These are phyloP conservation scores for Drosophila virilis DNA, from an alignment of 1,140 invertebrate genomes.

Conservation along the genomic window DNA sequence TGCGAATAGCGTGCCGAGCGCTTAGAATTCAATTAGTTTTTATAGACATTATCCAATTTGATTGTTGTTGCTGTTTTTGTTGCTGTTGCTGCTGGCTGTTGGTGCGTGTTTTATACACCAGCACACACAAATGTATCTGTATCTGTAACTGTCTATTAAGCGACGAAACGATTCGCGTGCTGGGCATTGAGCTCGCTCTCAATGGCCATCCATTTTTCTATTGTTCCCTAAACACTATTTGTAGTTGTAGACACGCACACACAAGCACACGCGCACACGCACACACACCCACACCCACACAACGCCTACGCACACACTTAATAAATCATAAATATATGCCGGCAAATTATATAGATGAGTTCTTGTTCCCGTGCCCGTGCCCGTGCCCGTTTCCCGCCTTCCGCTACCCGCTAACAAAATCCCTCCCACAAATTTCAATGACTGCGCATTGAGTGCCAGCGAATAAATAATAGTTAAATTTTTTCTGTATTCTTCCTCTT, in stretches of 20 bases:
- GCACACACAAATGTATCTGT: slow-evolving; percentile 45
- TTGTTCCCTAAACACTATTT: slow-evolving; percentile 72
- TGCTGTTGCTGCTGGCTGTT: slow-evolving; percentile 18
- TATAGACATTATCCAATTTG: slow-evolving; percentile 83
- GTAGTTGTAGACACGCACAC: slow-evolving; percentile 67
- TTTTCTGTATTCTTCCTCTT: slow-evolving; percentile 14
- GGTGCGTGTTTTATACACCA: slow-evolving; percentile 61
- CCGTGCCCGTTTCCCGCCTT: slow-evolving; percentile 4
- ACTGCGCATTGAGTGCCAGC: slow-evolving; percentile 45
- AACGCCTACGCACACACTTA: slow-evolving; percentile 56
- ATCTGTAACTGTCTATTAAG: slow-evolving; percentile 65
- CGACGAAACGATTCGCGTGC: slow-evolving; percentile 73
- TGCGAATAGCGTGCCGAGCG: slow-evolving; percentile 69
- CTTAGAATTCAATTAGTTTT: slow-evolving; percentile 83
- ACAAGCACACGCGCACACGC: slow-evolving; percentile 38
- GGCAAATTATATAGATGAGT: slow-evolving; percentile 75
- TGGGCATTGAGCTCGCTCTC: slow-evolving; percentile 56
- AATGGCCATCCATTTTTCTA: slow-evolving; percentile 71
- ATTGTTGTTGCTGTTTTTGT: slow-evolving; percentile 42
- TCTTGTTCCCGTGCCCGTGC: slow-evolving; percentile 33
- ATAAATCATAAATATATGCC: slow-evolving; percentile 80
- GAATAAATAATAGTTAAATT: slow-evolving; percentile 80
- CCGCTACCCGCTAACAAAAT: not conserved
- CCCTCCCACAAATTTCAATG: slow-evolving; percentile 35
- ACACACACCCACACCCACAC: slow-evolving; percentile 23